A percentile compares a stretch with the other conserved stretches of the same genome.
phyloP scores from a whole-genome alignment of 2,888 invertebrate species.

The Thera britannica region DNA sequence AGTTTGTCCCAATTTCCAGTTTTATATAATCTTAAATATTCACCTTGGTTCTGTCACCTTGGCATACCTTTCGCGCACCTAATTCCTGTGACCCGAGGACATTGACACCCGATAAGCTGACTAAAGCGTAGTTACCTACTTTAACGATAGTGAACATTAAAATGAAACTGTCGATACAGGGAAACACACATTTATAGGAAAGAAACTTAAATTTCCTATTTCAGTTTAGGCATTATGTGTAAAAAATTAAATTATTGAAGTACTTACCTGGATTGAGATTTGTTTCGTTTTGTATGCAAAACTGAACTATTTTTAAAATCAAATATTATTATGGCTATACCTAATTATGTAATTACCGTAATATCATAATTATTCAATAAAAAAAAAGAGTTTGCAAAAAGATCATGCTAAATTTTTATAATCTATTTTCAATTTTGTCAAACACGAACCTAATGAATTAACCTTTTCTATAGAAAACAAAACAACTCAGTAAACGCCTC shows the following conservation, averaged over 20 bases:
- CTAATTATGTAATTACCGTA: no score
- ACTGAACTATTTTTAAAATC: slow-evolving; percentile 3
- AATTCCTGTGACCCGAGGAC: slow-evolving; percentile 65
- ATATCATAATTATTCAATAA: background rate
- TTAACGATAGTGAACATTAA: slow-evolving; percentile 1
- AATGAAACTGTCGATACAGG: slow-evolving; percentile 2
- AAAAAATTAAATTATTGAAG: background rate
- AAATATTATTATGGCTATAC: background rate
- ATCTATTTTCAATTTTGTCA: no score
- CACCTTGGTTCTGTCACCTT: slow-evolving; percentile 64
- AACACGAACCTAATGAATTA: no score
- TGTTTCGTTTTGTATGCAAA: slow-evolving; percentile 18
- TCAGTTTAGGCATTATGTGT: background rate
- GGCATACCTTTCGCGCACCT: slow-evolving; percentile 68
- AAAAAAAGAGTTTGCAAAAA: no score
- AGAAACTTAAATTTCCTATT: background rate
- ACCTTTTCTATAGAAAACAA: no score
- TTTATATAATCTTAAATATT: slow-evolving; percentile 43
- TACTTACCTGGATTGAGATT: slow-evolving; percentile 7
- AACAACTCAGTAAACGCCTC: no score
- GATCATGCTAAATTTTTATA: no score
- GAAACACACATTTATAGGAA: no score
- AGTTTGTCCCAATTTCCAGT: slow-evolving; percentile 38
- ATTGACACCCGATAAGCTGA: slow-evolving; percentile 63
- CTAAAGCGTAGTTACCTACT: slow-evolving; percentile 39